Base-by-base conservation (phyloP, 2,888 invertebrate genomes). In the Polymixis flavicincta region DNA sequence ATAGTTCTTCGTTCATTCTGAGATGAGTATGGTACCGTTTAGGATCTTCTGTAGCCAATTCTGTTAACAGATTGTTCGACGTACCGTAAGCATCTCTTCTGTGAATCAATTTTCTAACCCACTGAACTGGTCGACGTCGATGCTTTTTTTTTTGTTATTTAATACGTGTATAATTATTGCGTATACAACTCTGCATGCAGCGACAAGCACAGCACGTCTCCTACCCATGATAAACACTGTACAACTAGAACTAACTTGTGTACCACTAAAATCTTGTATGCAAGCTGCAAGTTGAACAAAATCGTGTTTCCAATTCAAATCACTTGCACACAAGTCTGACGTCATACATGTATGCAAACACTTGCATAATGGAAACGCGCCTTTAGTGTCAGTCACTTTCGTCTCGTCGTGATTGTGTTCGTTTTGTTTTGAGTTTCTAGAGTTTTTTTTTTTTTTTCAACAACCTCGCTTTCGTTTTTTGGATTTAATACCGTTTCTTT, bases 301-400 rank as follows among this genome's bases (percentile, higher is more conserved):
- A 72, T 76, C 72, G 68, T 76, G 76, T 76, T 76, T 76, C 72
- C 76, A 76, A 76, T 78, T 74, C 74, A 78, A 78, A 70, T 78
- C 74, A 74, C 73, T 32, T 32, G 32, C 32, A 32, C 32, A 32
- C 32, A 32, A 32, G 32, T 32, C 32, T 32, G 32, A 32, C 48
- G 50, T 50, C 50, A 50, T 50, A 50, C 50, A 50, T 50, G 57
- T 57, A 57, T 57, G 57, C 57, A 57, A 57, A 28, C 71, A 76
- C 71, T 72, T 76, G 76, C 76, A 72, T 76, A 76, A 76, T 76
- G 76, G 68, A 68, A 74, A 74, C 67, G 74, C 61, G 68, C 74
- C 74, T 69, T 68, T 50, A 48, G n/a, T n/a, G n/a, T n/a, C n/a
- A n/a, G n/a, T n/a, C n/a, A n/a, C n/a, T n/a, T n/a, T n/a, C n/a